Percentiles rank a stretch among this genome's conserved stretches.
Conservation (phyloP, 2,113 vertebrate genomes). For the Pyrgilauda ruficollis region DNA sequence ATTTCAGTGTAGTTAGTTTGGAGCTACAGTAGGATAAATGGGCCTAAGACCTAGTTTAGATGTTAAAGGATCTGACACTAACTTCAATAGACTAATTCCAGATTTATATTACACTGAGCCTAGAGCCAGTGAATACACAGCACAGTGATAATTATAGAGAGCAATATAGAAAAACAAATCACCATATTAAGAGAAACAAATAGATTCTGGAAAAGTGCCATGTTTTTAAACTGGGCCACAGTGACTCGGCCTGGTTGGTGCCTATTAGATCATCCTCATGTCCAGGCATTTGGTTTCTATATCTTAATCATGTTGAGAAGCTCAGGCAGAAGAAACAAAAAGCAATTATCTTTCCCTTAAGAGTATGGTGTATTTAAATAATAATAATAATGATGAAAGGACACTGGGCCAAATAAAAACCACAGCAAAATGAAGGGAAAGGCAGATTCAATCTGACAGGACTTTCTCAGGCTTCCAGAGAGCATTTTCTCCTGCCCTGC, state of each 20-base stretch:
- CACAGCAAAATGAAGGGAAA: conserved; percentile 4
- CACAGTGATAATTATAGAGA: background rate
- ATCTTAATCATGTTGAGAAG: background rate
- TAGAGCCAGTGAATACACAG: background rate
- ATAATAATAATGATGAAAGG: background rate
- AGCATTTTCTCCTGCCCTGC: background rate
- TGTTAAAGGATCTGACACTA: conserved; percentile 22
- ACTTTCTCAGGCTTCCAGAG: background rate
- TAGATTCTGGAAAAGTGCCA: background rate
- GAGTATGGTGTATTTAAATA: background rate
- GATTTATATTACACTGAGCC: conserved; percentile 26
- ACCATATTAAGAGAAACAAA: background rate
- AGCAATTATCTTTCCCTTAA: conserved; percentile 22
- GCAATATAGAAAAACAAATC: conserved; percentile 25
- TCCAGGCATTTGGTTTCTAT: background rate
- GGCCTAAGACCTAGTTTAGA: background rate
- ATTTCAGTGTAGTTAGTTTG: background rate
- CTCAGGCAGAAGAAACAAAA: background rate
- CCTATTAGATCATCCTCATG: background rate
- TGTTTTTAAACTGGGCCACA: conserved; percentile 1
- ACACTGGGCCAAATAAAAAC: background rate
- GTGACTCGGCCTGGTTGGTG: background rate
- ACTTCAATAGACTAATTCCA: conserved; percentile 31
- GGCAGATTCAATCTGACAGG: background rate
- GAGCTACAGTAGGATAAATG: conserved; percentile 9